phyloP scores from a whole-genome alignment of 2,888 invertebrate genomes.

The Melieria picta region DNA sequence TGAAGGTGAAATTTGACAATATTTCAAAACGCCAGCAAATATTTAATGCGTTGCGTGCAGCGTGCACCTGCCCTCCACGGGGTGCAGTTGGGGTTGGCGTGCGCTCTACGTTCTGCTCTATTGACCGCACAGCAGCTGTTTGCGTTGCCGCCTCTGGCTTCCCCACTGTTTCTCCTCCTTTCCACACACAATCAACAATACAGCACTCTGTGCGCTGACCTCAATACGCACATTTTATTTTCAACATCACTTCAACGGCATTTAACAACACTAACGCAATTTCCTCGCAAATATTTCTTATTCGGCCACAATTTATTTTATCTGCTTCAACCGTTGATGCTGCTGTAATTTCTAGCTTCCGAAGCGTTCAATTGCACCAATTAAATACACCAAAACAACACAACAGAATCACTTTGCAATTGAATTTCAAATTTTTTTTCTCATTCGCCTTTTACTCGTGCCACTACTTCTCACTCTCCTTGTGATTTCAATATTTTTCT shows the following conservation, averaged over 20 bases:
- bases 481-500: conserved; percentile 26
- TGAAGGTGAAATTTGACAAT: no score
- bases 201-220: conserved; percentile 40
- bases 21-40: no score
- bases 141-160: background rate
- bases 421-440: conserved; percentile 29
- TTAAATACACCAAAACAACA: conserved; percentile 10
- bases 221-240: conserved; percentile 44
- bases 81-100: background rate
- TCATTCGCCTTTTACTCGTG: conserved; percentile 18
- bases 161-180: conserved; percentile 8
- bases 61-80: conserved; percentile 21
- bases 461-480: conserved; percentile 21
- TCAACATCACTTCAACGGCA: background rate
- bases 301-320: background rate
- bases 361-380: conserved; percentile 12
- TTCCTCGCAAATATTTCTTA: background rate
- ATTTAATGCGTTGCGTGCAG: no score
- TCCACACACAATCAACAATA: conserved; percentile 5
- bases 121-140: conserved; percentile 28
- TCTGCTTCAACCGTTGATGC: background rate
- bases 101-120: conserved; percentile 3
- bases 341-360: conserved; percentile 14
- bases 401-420: conserved; percentile 26
- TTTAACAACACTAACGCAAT: background rate